Conservation (phyloP, 2,888 invertebrate genomes). For the Cephonodes hylas region DNA sequence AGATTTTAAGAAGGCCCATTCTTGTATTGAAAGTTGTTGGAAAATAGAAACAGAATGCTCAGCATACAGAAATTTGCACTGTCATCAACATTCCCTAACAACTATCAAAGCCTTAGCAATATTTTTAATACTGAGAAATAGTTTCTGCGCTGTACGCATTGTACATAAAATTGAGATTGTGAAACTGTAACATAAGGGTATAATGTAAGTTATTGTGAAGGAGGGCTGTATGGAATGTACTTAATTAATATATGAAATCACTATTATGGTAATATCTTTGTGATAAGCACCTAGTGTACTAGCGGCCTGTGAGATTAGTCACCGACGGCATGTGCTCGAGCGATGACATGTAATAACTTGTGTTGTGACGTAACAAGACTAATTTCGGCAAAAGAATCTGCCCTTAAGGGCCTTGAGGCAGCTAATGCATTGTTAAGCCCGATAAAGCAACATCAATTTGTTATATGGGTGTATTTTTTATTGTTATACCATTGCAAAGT, state of each 20-base stretch:
- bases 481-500: too few species aligned
- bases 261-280: slow-evolving; percentile 37
- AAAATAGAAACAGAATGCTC: background rate
- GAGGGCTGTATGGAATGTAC: slow-evolving; percentile 65
- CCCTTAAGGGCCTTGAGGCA: background rate
- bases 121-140: background rate
- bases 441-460: background rate
- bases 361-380: background rate
- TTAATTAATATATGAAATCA: slow-evolving; percentile 56
- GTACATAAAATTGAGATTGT: slow-evolving; percentile 49
- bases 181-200: slow-evolving; percentile 33
- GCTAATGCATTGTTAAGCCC: background rate
- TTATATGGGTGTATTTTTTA: background rate
- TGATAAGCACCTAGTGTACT: slow-evolving; percentile 52
- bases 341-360: background rate
- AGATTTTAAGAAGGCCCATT: background rate
- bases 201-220: slow-evolving; percentile 27
- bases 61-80: background rate
- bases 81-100: background rate
- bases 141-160: slow-evolving; percentile 31
- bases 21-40: background rate
- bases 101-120: background rate
- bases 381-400: background rate
- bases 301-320: background rate
- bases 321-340: background rate